A percentile compares a stretch with the other conserved stretches of the same genome.
phyloP scores from a whole-genome alignment of 1,140 invertebrate genomes.

The Ephestia elutella region DNA sequence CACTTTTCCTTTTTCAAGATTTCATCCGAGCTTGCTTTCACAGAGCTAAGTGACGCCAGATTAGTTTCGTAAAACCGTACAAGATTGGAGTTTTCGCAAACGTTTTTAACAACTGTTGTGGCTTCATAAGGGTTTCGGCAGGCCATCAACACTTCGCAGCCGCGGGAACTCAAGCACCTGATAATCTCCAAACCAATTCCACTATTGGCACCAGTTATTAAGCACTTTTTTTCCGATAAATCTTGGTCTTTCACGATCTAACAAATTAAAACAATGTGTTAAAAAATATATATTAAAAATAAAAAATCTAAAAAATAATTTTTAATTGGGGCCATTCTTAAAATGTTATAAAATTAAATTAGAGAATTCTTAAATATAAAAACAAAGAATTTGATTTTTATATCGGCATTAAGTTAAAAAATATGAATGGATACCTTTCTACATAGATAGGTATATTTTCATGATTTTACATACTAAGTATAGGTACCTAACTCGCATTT shows the following conservation, averaged over 20 bases:
- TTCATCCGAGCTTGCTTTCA: conserved; percentile 44
- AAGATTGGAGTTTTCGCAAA: conserved; percentile 31
- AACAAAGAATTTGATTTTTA: no score
- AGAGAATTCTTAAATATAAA: no score
- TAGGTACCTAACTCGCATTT: no score
- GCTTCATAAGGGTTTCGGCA: conserved; percentile 57
- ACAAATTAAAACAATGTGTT: not conserved
- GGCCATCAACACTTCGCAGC: conserved; percentile 79
- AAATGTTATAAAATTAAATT: not conserved
- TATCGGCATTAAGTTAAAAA: no score
- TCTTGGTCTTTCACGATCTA: conserved; percentile 87
- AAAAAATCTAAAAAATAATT: no score
- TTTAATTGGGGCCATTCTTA: no score
- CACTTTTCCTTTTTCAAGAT: conserved; percentile 44
- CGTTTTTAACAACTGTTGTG: conserved; percentile 32
- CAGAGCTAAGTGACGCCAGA: conserved; percentile 51
- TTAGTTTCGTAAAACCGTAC: conserved; percentile 45
- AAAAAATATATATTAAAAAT: no score
- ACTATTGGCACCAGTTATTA: conserved; percentile 92
- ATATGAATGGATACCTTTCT: no score
- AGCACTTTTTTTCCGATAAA: conserved; percentile 83
- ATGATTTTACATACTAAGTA: no score
- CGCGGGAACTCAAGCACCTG: conserved; percentile 85
- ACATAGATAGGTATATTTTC: no score
- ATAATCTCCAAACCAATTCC: conserved; percentile 96